Evolutionary conservation across 2,888 invertebrate genomes (phyloP), one percentile per base, ranked within the genome.

Genomic region (Eumerus sabulonum): DNA sequence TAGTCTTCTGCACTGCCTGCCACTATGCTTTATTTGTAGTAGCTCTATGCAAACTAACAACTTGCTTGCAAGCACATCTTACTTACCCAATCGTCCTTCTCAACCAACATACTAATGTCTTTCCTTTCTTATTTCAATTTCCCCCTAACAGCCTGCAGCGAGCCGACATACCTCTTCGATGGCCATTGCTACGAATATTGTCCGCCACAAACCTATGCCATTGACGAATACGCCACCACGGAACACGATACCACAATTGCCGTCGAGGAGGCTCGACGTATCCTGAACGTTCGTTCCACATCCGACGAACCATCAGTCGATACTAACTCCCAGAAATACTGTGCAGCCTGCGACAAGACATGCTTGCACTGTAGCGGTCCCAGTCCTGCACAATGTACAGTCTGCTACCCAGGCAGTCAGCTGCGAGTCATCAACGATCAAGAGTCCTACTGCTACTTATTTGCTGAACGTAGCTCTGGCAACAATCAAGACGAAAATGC

Each of bases 311-410:
- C 54, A 3, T 40, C 19, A 3, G 7, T n/a, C 9, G 50, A 73
- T n/a, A 35, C 0, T 1, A 51, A 5, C 5, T 35, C 53, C 0
- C 83, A 82, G 54, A 84, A 84, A 67, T 44, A 59, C 17, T 89
- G 89, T 57, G 82, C 76, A 14, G 64, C 67, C 3, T 89, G 89
- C 68, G 87, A 89, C 67, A 81, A 82, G 12, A 85, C 85, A 16
- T 89, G 89, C 7, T 81, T 86, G n/a, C 83, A 84, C 35, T 89
- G 89, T 81, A 84, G 83, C 27, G 89, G 89, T 1, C 86, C 87
- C 0, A 83, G 84, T 16, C 81, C 84, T 17, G 84, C 85, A n/a
- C 85, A 89, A 71, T 89, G 89, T 68, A 85, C 84, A 64, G 84
- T 84, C 48, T 89, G 89, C 59, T 85, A 81, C 17, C 82, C 86